Conservation (phyloP, 2,797 vertebrate genomes). For the Mormyrus hasselquistii region DNA sequence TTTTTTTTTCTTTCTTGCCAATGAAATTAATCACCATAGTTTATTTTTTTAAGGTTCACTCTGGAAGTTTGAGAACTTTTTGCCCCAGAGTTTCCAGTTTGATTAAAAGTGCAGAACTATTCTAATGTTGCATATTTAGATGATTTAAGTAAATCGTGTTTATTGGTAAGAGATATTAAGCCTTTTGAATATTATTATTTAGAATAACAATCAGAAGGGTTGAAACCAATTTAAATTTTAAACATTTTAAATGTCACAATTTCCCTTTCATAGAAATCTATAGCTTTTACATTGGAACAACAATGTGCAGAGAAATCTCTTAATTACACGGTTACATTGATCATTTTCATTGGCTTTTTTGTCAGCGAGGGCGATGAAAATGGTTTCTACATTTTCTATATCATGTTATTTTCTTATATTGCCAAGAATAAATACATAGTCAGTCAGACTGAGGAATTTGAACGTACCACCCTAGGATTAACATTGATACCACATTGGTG, state of each 20-base stretch:
- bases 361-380: background rate
- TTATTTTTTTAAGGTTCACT: background rate
- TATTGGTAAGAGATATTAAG: background rate
- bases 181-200: background rate
- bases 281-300: background rate
- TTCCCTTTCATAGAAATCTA: background rate
- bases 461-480: background rate
- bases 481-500: conserved; percentile 18
- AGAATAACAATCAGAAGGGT: background rate
- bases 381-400: background rate
- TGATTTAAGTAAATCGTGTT: background rate
- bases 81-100: background rate
- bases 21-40: background rate
- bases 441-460: background rate
- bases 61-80: background rate
- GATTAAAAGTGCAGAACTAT: background rate
- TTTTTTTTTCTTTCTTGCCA: background rate
- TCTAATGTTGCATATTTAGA: background rate
- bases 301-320: background rate
- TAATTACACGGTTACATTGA: background rate
- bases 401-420: background rate
- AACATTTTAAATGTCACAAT: background rate
- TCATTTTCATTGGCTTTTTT: background rate
- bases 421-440: background rate
- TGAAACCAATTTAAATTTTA: background rate